Evolutionary conservation across 2,113 vertebrate genomes (phyloP), one percentile per base, ranked within the genome.

Genomic region (Pogonocichla stellata): DNA sequence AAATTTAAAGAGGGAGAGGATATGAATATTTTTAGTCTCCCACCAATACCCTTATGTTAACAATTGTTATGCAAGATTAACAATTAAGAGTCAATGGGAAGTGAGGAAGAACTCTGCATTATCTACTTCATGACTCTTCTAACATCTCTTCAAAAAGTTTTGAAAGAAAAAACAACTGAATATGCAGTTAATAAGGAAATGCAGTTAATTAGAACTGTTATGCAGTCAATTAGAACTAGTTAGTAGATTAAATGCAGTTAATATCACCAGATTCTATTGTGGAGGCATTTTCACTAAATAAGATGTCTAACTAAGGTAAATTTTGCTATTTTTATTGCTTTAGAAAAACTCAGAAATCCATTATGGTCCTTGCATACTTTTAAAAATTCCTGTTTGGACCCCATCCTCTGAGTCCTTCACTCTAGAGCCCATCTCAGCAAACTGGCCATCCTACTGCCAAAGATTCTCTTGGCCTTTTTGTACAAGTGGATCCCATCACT

Each of bases 71-170:
- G 0, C 15, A 62, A 45, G 14, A 2, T 38, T 54, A 33, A 14
- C 19, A 50, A 28, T 29, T 79, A 57, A 70, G 4, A 38, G 20
- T 66, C 51, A 48, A 40, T 19, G 8, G 7, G 11, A 82, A 93
- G 4, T 14, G 29, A 69, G 34, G 20, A 72, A 62, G 20, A 64
- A 36, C 5, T 42, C 14, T 36, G 12, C 9, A 23, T 19, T 53
- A 33, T 53, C n/a, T 92, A 6, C 11, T 48, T 79, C 1, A 2
- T 0, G 0, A 69, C 5, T 40, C 4, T 12, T 77, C 4, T 62
- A 58, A 50, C 5, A 26, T 8, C 4, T 36, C 28, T 72, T 73
- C 7, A 70, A 78, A 62, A 69, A 3, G 6, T 29, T 81, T 81
- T 47, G 23, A 33, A 78, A 90, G 13, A 42, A 50, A 69, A 73